Conservation (phyloP, 2,888 invertebrate species). For the Pammene aurita region DNA sequence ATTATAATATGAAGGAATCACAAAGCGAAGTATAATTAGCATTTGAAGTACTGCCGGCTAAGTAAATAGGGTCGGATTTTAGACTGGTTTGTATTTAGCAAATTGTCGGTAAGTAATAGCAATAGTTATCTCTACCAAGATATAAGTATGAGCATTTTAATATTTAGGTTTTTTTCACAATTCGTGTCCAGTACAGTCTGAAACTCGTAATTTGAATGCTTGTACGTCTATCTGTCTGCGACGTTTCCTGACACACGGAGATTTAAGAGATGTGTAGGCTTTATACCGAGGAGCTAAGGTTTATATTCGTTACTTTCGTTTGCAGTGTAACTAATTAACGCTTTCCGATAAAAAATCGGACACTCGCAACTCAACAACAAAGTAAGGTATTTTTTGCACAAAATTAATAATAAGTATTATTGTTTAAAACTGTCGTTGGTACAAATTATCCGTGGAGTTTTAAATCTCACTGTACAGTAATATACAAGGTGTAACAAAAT, state of each 20-base stretch:
- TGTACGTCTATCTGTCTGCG: constrained; percentile 28
- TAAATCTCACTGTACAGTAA: too few species aligned
- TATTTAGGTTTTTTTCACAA: constrained; percentile 32
- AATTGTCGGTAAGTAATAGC: background rate
- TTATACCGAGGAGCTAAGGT: constrained; percentile 5
- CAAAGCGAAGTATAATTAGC: too few species aligned
- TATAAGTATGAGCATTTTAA: constrained; percentile 19
- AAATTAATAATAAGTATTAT: too few species aligned
- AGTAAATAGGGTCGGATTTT: too few species aligned
- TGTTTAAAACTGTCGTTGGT: background rate
- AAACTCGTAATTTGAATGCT: constrained; percentile 24
- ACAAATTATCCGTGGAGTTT: background rate
- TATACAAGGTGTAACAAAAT: too few species aligned
- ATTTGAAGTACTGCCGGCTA: too few species aligned
- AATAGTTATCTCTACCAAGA: background rate
- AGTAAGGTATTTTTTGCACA: background rate
- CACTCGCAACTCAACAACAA: background rate
- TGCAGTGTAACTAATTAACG: background rate
- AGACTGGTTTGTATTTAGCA: background rate
- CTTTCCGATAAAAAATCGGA: constrained; percentile 11
- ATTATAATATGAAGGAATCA: too few species aligned
- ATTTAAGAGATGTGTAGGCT: background rate
- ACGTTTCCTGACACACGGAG: constrained; percentile 19
- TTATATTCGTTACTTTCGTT: background rate
- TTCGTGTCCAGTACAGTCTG: constrained; percentile 28